Conservation (phyloP, 1,140 invertebrate species). For the Zaprionus inermis region DNA sequence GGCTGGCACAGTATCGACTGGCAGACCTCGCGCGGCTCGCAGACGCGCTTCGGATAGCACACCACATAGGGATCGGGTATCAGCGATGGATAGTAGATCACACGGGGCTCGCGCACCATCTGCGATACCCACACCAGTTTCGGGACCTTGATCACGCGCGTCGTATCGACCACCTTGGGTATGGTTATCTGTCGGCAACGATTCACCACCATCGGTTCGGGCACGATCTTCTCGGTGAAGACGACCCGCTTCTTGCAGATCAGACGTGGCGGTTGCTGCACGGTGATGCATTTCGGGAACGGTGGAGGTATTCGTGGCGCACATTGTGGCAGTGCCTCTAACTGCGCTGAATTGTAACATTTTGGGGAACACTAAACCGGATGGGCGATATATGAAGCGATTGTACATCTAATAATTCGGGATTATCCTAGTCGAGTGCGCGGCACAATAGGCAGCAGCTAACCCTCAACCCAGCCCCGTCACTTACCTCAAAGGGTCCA, state of each 20-base stretch:
- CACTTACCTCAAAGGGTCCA: slow-evolving; percentile 77
- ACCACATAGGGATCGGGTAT: slow-evolving; percentile 74
- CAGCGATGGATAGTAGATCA: slow-evolving; percentile 69
- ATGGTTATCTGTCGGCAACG: slow-evolving; percentile 63
- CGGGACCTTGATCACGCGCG: slow-evolving; percentile 65
- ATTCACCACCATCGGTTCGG: slow-evolving; percentile 70
- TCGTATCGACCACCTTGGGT: slow-evolving; percentile 70
- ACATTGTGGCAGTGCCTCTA: slow-evolving; percentile 66
- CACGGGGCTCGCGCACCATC: slow-evolving; percentile 64
- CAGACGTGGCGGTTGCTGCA: slow-evolving; percentile 70
- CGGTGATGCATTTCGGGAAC: slow-evolving; percentile 62
- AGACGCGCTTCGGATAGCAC: slow-evolving; percentile 66
- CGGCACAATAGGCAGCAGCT: slow-evolving; percentile 1
- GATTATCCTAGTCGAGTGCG: neutral
- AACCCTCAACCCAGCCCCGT: neutral
- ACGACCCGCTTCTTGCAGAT: slow-evolving; percentile 69
- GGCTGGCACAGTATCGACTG: slow-evolving; percentile 71
- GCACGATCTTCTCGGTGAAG: slow-evolving; percentile 61
- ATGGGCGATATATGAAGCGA: neutral
- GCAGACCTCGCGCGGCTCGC: slow-evolving; percentile 70
- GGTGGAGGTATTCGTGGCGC: slow-evolving; percentile 63
- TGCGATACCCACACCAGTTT: slow-evolving; percentile 68
- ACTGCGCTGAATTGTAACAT: slow-evolving; percentile 59
- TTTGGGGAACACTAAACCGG: slow-evolving; percentile 59
- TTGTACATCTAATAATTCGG: too few species aligned